Evolutionary conservation across 2,797 vertebrate species (phyloP).

Genomic region (Rhinella marina): DNA sequence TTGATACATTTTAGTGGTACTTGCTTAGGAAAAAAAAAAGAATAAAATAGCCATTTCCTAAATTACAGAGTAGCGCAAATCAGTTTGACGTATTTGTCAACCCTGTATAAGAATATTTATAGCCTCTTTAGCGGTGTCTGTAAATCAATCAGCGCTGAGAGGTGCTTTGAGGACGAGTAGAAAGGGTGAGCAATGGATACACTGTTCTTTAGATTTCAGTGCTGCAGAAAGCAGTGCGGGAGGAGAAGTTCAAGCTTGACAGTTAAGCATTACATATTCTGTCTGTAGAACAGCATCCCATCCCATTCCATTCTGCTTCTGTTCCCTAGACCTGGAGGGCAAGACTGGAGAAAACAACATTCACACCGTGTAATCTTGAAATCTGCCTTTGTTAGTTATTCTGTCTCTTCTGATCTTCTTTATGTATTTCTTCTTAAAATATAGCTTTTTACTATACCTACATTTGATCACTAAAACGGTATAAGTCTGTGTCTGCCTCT

Average conservation of each 20-base stretch:
- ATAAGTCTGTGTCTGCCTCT: background rate
- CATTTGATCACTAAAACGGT: background rate
- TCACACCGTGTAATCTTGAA: slow-evolving; percentile 22
- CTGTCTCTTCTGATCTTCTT: background rate
- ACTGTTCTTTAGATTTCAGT: slow-evolving; percentile 13
- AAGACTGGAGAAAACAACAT: slow-evolving; percentile 44
- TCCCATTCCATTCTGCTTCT: slow-evolving; percentile 26
- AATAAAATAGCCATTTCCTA: background rate
- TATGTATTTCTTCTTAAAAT: background rate
- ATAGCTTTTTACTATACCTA: background rate
- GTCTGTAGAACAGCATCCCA: background rate
- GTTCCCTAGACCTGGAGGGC: slow-evolving; percentile 33
- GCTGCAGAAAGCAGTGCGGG: background rate
- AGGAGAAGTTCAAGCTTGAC: background rate
- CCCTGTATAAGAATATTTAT: background rate
- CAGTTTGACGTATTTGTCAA: slow-evolving; percentile 19
- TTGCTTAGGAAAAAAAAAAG: background rate
- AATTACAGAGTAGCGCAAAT: background rate
- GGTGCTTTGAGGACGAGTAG: background rate
- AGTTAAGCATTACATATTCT: slow-evolving; percentile 45
- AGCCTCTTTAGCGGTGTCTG: background rate
- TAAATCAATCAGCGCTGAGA: slow-evolving; percentile 6
- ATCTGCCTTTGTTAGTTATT: background rate
- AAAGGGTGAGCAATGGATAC: slow-evolving; percentile 21
- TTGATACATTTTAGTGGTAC: background rate